These are phyloP conservation scores for Coleophora deauratella DNA, from an alignment of 2,888 invertebrate genomes.

Conservation along the genomic window DNA sequence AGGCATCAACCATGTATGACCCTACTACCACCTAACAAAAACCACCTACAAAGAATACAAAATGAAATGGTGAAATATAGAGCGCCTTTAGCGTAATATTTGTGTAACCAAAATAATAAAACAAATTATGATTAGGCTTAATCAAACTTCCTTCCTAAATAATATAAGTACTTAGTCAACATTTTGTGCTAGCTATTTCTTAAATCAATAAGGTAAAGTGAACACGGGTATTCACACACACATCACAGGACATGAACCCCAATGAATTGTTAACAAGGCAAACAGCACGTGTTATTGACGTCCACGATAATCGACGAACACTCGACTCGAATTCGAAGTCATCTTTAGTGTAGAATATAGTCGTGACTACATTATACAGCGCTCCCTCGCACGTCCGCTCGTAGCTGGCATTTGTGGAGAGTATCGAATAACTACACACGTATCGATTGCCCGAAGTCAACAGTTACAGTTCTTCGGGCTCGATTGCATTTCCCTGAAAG, in stretches of 20 bases:
- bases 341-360: slow-evolving; percentile 30
- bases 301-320: slow-evolving; percentile 20
- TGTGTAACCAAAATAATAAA: too few species aligned
- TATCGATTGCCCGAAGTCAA: slow-evolving; percentile 52
- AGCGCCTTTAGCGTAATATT: too few species aligned
- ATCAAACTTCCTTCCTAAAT: too few species aligned
- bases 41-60: too few species aligned
- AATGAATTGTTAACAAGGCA: slow-evolving; percentile 30
- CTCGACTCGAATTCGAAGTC: slow-evolving; percentile 27
- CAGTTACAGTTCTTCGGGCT: slow-evolving; percentile 21
- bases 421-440: slow-evolving; percentile 17
- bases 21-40: too few species aligned
- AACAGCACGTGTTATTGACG: slow-evolving; percentile 28
- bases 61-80: too few species aligned
- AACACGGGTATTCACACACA: too few species aligned
- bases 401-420: not conserved
- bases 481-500: slow-evolving; percentile 43
- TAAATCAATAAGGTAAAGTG: too few species aligned
- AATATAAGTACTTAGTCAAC: too few species aligned
- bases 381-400: not conserved
- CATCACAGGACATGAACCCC: slow-evolving; percentile 13
- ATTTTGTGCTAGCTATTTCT: too few species aligned
- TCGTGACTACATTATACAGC: slow-evolving; percentile 21
- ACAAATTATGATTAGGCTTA: too few species aligned
- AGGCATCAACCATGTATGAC: too few species aligned